Base-by-base conservation (phyloP, 2,113 vertebrate species). In the Fukomys damarensis region DNA sequence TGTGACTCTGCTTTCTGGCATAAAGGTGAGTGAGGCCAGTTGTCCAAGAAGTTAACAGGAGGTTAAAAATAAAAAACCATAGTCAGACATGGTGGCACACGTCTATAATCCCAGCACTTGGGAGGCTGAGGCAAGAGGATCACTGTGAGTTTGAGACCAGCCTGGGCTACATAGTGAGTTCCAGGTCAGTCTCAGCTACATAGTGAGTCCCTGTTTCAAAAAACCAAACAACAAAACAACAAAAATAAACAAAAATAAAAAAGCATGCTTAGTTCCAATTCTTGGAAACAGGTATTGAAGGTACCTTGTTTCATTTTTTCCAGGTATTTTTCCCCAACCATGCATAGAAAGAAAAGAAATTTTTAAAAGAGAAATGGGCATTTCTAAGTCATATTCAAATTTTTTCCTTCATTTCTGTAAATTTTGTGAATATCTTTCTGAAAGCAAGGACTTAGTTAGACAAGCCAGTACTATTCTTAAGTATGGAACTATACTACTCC, bases 201-300 rank as follows among this genome's bases (percentile, higher is more conserved):
- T n/a, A n/a, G n/a, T n/a, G n/a, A n/a, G n/a, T n/a, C n/a, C n/a
- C n/a, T n/a, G n/a, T n/a, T n/a, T n/a, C n/a, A n/a, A n/a, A n/a
- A n/a, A n/a, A n/a, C n/a, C n/a, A n/a, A n/a, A n/a, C n/a, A n/a
- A n/a, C n/a, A n/a, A n/a, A n/a, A n/a, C n/a, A n/a, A n/a, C n/a
- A n/a, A n/a, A n/a, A n/a, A n/a, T n/a, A n/a, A n/a, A n/a, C n/a
- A n/a, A n/a, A n/a, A n/a, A n/a, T n/a, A n/a, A n/a, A n/a, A n/a
- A 7, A n/a, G 28, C 13, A 14, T 0, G 2, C 2, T 0, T n/a
- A 20, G 19, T 24, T 24, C n/a, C 28, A 13, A 49, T 11, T 24
- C 77, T 13, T 28, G 54, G 32, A 85, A 56, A 17, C 3, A 7
- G 7, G 30, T 30, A 26, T 0, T 19, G 6, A 7, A 1, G 35